These are phyloP conservation scores for Dendrolimus houi DNA, from an alignment of 2,888 invertebrate species.

Conservation along the genomic window DNA sequence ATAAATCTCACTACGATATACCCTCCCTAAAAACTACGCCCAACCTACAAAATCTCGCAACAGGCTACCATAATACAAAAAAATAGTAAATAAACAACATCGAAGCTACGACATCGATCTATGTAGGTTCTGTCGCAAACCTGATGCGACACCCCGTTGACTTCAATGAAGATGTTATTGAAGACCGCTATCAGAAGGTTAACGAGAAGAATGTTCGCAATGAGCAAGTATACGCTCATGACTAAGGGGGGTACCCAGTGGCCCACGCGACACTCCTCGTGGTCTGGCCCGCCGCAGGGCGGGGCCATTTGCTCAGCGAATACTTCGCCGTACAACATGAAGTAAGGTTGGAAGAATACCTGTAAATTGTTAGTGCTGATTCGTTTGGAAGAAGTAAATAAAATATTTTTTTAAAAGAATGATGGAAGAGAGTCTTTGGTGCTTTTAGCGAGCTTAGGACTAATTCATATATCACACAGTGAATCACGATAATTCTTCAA, in stretches of 20 bases:
- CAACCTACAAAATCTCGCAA: conserved; percentile 64
- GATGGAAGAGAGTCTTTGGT: no score
- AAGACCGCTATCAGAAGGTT: conserved; percentile 99
- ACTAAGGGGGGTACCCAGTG: conserved; percentile 97
- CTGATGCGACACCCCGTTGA: conserved; percentile 96
- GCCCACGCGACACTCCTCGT: conserved; percentile 86
- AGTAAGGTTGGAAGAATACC: conserved; percentile 98
- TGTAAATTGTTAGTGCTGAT: conserved; percentile 62
- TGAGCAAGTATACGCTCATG: conserved; percentile 97
- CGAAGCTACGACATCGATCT: conserved; percentile 35
- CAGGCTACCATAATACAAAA: conserved; percentile 37
- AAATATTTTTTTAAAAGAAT: no score
- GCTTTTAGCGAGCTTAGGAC: no score
- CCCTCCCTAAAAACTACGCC: background rate
- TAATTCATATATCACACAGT: no score
- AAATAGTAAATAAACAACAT: conserved; percentile 26
- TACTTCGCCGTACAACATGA: conserved; percentile 99
- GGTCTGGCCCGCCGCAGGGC: conserved; percentile 86
- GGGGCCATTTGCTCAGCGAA: conserved; percentile 98
- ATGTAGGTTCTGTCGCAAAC: conserved; percentile 69
- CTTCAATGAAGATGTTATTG: conserved; percentile 97
- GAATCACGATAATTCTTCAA: no score
- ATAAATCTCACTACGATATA: background rate
- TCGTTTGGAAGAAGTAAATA: conserved; percentile 2
- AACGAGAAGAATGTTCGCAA: conserved; percentile 97